phyloP scores from a whole-genome alignment of 2,888 invertebrate species.

The Drosophila algonquin region DNA sequence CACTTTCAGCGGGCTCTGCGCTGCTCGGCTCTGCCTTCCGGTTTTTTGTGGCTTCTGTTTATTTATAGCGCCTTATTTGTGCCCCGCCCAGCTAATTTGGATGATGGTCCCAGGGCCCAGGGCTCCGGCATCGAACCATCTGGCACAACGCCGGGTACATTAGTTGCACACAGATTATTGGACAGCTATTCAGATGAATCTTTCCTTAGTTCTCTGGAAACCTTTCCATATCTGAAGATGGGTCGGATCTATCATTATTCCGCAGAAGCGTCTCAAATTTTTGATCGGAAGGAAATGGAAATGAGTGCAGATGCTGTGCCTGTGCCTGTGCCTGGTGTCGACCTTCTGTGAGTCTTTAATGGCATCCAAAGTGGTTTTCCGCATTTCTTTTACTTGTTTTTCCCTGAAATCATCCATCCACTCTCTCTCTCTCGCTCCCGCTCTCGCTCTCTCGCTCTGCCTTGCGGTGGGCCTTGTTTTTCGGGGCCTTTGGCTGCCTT shows the following conservation, averaged over 20 bases:
- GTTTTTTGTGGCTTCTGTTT: slow-evolving; percentile 41
- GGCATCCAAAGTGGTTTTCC: not conserved
- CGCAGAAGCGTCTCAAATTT: no score
- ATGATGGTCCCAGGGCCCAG: slow-evolving; percentile 39
- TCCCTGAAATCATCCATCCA: not conserved
- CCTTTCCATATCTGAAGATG: not conserved
- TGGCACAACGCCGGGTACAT: no score
- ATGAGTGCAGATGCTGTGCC: not conserved
- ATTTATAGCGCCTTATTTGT: slow-evolving; percentile 50
- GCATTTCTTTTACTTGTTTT: slow-evolving; percentile 1
- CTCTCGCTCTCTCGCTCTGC: not conserved
- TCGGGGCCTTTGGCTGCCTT: slow-evolving; percentile 19
- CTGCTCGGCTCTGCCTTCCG: slow-evolving; percentile 32
- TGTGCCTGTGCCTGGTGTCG: not conserved
- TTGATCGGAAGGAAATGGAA: no score
- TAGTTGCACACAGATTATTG: no score
- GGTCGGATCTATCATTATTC: not conserved
- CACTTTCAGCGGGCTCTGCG: slow-evolving; percentile 61
- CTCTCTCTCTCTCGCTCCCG: not conserved
- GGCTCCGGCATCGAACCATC: no score
- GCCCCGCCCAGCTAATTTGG: slow-evolving; percentile 55
- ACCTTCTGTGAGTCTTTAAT: not conserved
- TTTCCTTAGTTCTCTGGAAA: no score
- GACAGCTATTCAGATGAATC: no score
- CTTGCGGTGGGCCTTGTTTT: not conserved